These are phyloP conservation scores for Pitta sordida DNA, from an alignment of 2,113 vertebrate species.

Conservation along the genomic window DNA sequence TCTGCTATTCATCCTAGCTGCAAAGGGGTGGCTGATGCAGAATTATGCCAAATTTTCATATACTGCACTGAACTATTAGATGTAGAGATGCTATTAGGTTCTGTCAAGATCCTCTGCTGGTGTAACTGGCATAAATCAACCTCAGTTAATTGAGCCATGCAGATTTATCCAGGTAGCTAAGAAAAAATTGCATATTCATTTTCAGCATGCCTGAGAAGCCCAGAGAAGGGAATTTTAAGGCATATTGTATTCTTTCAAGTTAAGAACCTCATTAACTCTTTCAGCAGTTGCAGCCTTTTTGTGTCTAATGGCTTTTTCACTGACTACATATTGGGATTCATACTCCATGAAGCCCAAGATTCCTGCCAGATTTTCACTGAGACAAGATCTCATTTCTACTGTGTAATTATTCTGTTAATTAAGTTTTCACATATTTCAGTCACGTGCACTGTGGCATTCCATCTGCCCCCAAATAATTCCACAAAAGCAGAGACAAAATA, in stretches of 20 bases:
- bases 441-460: not conserved
- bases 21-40: not conserved
- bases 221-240: not conserved
- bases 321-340: not conserved
- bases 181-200: conserved; percentile 20
- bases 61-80: not conserved
- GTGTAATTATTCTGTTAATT: conserved; percentile 24
- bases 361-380: not conserved
- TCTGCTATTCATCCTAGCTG: not conserved
- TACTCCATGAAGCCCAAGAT: not conserved
- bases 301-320: not conserved
- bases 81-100: not conserved
- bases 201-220: not conserved
- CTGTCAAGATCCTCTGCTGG: not conserved
- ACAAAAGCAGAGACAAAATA: not conserved
- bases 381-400: not conserved
- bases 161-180: not conserved
- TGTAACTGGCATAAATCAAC: not conserved
- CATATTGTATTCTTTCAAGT: not conserved
- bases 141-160: conserved; percentile 1
- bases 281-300: not conserved
- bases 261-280: conserved; percentile 18
- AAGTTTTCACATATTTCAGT: conserved; percentile 25
- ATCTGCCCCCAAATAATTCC: not conserved
- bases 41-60: not conserved